Evolutionary conservation across 2,113 vertebrate genomes (phyloP).

Genomic region (Myocastor coypus): DNA sequence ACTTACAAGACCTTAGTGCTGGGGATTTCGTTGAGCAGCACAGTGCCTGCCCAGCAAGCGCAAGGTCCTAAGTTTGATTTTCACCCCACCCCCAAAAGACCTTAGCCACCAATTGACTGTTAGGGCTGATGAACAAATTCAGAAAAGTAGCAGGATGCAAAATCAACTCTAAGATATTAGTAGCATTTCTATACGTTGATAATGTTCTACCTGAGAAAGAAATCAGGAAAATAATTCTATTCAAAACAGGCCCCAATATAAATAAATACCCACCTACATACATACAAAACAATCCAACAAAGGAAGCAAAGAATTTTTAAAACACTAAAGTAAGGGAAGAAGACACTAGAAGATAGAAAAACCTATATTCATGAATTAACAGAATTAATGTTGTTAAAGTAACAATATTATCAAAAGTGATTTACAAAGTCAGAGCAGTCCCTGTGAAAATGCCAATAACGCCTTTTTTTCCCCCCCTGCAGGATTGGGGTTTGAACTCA

Average conservation of each 20-base stretch:
- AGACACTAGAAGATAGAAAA: background rate
- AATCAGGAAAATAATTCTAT: background rate
- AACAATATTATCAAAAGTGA: background rate
- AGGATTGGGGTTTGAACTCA: no score
- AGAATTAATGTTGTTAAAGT: background rate
- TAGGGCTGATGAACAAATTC: background rate
- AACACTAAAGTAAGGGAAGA: background rate
- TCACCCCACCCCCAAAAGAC: background rate
- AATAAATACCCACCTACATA: background rate
- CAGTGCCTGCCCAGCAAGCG: no score
- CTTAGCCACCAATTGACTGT: background rate
- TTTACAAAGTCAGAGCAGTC: background rate
- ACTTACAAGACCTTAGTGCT: background rate
- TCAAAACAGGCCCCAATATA: background rate
- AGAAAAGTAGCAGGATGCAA: background rate
- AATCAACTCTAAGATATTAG: background rate
- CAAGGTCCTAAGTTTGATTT: no score
- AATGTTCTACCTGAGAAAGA: background rate
- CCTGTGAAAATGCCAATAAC: background rate
- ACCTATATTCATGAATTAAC: background rate
- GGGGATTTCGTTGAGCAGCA: no score
- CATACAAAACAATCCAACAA: background rate
- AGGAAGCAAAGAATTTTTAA: background rate
- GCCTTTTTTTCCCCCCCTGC: no score
- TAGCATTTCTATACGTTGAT: background rate